Base-by-base conservation (phyloP, 2,888 invertebrate species). In the Lathronympha strigana region DNA sequence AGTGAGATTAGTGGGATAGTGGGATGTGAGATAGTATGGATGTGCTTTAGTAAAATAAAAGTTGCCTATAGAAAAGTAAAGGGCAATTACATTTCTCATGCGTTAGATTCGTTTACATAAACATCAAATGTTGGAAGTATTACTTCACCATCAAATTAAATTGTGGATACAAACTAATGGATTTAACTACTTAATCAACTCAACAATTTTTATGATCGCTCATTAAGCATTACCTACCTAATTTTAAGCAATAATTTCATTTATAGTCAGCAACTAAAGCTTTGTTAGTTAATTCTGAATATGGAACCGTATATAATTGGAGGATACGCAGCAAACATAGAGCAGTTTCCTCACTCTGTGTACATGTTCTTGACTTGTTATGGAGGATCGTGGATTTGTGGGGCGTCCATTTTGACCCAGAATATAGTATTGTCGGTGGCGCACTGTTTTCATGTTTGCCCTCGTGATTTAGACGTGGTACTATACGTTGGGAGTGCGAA, bases 391-490 rank as follows among this genome's bases (percentile, higher is more conserved):
- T 58, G 47, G 47, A 23, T 19, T 5, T 58, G 58, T 4, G 47
- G 58, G 2, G 58, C 21, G 9, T 58, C 58, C 2, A 47, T 58
- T 9, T 47, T 58, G 11, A 47, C 31, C 33, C 58, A 58, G 47
- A 47, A 33, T 6, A 28, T 58, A 17, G 58, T 58, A n/a, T 2
- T 58, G n/a, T 15, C 58, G 11, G 47, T 33, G 1, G 58, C 58
- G 1, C 58, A 58, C 21, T 58, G 58, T 9, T 43, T 55, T 6
- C 33, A 33, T 1, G 2, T 4, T 8, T 31, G 47, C 13, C 15
- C 8, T 6, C 2, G 31, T 11, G 45, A 57, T 8, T n/a, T 45
- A 19, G 45, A 58, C 8, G 19, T 58, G 2, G 31, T 15, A 1
- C 21, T 58, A n/a, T 47, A 33, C 15, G 45, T n/a, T 17, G 58